phyloP scores from a whole-genome alignment of 2,888 invertebrate species.

The Cancer borealis region DNA sequence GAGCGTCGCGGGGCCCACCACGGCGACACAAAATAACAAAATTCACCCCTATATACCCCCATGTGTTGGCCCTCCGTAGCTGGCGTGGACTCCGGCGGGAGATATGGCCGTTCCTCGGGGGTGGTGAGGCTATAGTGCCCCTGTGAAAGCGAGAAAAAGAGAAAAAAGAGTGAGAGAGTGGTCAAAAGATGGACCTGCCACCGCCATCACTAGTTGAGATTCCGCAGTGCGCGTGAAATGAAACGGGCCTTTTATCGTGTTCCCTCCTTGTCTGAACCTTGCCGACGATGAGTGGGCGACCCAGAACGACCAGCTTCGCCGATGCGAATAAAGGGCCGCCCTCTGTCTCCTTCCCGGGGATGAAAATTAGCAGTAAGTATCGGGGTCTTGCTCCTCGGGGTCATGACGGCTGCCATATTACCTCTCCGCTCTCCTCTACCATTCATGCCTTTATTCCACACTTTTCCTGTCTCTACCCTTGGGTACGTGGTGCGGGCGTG shows the following conservation, averaged over 20 bases:
- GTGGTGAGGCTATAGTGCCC: constrained; percentile 60
- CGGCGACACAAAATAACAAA: background rate
- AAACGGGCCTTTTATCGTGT: constrained; percentile 66
- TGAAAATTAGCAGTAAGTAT: constrained; percentile 74
- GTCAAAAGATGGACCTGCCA: constrained; percentile 68
- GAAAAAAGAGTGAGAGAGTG: constrained; percentile 52
- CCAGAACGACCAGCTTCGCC: constrained; percentile 77
- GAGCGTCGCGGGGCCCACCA: background rate
- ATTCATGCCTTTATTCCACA: background rate
- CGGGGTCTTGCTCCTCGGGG: background rate
- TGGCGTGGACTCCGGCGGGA: constrained; percentile 44
- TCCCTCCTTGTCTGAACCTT: constrained; percentile 69
- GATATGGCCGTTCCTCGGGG: constrained; percentile 58
- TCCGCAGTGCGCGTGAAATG: constrained; percentile 69
- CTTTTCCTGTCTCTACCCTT: background rate
- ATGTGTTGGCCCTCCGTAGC: constrained; percentile 65
- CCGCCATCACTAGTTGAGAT: constrained; percentile 51
- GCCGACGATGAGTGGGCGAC: constrained; percentile 77
- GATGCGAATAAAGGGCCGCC: constrained; percentile 77
- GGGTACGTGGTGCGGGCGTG: background rate
- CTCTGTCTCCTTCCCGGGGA: constrained; percentile 72
- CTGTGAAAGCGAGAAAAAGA: background rate
- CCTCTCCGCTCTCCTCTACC: background rate
- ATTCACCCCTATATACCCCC: background rate
- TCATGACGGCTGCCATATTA: constrained; percentile 37